phyloP scores from a whole-genome alignment of 2,888 invertebrate species.

The Papilio gigon region DNA sequence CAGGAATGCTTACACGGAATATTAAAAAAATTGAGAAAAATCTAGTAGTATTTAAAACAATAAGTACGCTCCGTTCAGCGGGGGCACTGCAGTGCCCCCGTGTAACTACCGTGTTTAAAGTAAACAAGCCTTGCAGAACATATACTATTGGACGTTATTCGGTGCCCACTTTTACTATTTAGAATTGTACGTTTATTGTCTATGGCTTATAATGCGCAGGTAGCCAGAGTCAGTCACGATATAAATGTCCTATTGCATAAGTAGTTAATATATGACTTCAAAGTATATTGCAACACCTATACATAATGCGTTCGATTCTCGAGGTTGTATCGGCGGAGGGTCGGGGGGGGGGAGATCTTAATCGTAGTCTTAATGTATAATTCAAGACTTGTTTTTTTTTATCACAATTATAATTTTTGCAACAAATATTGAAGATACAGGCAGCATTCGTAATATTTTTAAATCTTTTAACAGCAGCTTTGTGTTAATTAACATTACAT shows the following conservation, averaged over 20 bases:
- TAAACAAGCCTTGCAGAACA: too few species aligned
- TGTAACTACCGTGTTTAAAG: too few species aligned
- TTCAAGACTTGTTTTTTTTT: too few species aligned
- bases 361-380: too few species aligned
- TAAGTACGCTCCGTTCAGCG: too few species aligned
- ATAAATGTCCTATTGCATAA: constrained; percentile 9
- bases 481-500: neutral
- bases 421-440: neutral
- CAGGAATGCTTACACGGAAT: too few species aligned
- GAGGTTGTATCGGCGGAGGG: constrained; percentile 10
- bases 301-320: constrained; percentile 14
- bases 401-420: neutral
- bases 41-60: too few species aligned
- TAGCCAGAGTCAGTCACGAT: constrained; percentile 13
- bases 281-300: constrained; percentile 1
- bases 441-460: neutral
- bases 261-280: neutral
- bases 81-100: too few species aligned
- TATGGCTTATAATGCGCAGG: neutral
- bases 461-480: neutral
- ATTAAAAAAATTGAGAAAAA: too few species aligned
- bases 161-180: neutral
- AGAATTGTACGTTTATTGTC: neutral
- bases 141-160: neutral
- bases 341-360: too few species aligned